A percentile compares a stretch with the other conserved stretches of the same genome.
phyloP scores from a whole-genome alignment of 2,113 vertebrate genomes.

The Rhea pennata region DNA sequence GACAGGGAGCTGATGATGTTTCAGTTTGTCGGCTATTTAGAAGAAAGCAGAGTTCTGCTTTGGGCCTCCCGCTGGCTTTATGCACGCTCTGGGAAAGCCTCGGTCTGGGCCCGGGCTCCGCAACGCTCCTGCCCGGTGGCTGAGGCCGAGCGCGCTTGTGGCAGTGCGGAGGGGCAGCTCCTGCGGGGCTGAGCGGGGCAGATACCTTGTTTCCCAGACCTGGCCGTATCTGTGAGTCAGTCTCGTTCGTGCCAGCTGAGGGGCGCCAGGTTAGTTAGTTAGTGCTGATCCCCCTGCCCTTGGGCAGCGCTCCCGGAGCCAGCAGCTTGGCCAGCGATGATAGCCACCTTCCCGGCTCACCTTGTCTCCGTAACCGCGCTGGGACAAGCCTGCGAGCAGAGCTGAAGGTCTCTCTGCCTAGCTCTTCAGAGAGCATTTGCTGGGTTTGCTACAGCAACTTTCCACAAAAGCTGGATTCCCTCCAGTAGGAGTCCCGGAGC shows the following conservation, averaged over 20 bases:
- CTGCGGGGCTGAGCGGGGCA: fast-evolving
- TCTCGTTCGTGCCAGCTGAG: neutral
- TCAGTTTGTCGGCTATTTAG: neutral
- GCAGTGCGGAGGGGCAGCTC: neutral
- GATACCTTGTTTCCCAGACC: neutral
- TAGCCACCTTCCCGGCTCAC: neutral
- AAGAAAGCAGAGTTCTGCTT: neutral
- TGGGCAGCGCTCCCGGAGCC: fast-evolving
- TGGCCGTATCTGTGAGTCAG: neutral
- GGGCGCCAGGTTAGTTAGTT: neutral
- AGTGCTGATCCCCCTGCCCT: neutral
- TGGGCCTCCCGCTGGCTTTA: neutral
- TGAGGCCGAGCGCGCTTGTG: neutral
- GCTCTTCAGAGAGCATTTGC: neutral
- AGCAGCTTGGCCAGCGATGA: fast-evolving
- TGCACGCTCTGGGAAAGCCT: neutral
- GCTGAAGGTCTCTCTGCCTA: neutral
- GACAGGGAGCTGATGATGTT: fast-evolving
- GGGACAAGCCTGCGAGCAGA: neutral
- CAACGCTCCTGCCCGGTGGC: fast-evolving
- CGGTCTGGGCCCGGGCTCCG: neutral
- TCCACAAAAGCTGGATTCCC: neutral
- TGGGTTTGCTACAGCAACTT: neutral
- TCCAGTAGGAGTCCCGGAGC: fast-evolving
- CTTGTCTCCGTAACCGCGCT: neutral